phyloP scores from a whole-genome alignment of 30 jellyfish, hydroid and myxozoan genomes.

The Turritopsis rubra region DNA sequence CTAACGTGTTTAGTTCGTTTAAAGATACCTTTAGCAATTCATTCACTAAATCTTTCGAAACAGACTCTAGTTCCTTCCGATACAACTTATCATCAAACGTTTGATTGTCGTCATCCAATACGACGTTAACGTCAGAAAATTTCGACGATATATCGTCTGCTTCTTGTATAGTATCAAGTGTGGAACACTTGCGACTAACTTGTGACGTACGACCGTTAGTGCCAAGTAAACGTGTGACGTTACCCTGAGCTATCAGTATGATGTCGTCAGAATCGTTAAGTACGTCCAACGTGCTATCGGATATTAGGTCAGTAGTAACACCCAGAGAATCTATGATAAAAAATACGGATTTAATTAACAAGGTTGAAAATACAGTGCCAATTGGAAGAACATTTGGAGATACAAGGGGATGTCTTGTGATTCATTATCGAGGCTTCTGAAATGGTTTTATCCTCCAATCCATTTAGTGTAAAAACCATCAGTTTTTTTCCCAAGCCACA shows the following conservation, averaged over 20 bases:
- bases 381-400: too few species aligned
- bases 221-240: background rate
- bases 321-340: background rate
- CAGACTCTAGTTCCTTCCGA: background rate
- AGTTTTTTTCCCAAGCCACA: too few species aligned
- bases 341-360: too few species aligned
- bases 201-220: constrained; percentile 17
- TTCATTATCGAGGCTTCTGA: too few species aligned
- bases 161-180: constrained; percentile 19
- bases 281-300: background rate
- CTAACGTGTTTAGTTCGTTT: background rate
- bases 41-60: constrained; percentile 6
- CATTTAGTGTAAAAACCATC: too few species aligned
- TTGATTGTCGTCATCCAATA: background rate
- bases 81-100: constrained; percentile 3
- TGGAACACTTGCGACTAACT: constrained; percentile 22
- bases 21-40: background rate
- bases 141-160: background rate
- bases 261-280: constrained; percentile 6
- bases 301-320: background rate
- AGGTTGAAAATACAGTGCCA: too few species aligned
- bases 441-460: too few species aligned
- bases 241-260: constrained; percentile 2
- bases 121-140: background rate
- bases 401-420: too few species aligned